A percentile compares a stretch with the other conserved stretches of the same genome.
These are phyloP conservation scores for Toxotes jaculatrix DNA, from an alignment of 2,113 vertebrate genomes.

Conservation along the genomic window DNA sequence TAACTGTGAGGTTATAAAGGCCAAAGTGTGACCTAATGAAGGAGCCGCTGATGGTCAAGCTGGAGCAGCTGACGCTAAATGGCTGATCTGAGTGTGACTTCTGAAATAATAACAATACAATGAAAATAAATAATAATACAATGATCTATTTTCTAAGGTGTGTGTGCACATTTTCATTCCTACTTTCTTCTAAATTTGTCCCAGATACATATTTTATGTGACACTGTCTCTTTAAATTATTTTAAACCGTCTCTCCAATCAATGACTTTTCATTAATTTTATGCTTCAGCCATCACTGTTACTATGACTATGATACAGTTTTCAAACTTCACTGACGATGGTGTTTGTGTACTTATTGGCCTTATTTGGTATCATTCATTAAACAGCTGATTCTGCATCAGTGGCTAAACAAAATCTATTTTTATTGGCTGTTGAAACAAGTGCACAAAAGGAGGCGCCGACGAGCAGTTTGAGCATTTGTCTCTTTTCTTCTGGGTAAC, in stretches of 20 bases:
- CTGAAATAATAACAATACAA: too few relatives aligned
- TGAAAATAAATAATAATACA: too few relatives aligned
- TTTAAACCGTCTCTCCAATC: background rate
- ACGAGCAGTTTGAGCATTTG: background rate
- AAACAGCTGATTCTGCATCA: background rate
- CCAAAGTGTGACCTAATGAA: too few relatives aligned
- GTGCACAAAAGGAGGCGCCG: background rate
- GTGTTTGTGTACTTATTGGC: background rate
- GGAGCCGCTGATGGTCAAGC: too few relatives aligned
- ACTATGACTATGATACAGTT: background rate
- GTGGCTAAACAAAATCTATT: background rate
- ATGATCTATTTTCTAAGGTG: too few relatives aligned
- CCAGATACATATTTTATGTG: background rate
- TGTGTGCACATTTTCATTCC: background rate
- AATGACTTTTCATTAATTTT: background rate
- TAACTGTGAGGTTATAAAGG: too few relatives aligned
- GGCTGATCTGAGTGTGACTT: too few relatives aligned
- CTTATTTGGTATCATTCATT: background rate
- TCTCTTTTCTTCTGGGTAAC: conserved; percentile 12
- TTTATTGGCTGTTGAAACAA: background rate
- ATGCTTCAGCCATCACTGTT: background rate
- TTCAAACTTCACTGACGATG: background rate
- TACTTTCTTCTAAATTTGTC: background rate
- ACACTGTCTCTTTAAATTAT: background rate
- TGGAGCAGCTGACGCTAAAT: too few relatives aligned